Evolutionary conservation across 2,888 invertebrate species (phyloP).

Genomic region (Sphaerophoria taeniata): DNA sequence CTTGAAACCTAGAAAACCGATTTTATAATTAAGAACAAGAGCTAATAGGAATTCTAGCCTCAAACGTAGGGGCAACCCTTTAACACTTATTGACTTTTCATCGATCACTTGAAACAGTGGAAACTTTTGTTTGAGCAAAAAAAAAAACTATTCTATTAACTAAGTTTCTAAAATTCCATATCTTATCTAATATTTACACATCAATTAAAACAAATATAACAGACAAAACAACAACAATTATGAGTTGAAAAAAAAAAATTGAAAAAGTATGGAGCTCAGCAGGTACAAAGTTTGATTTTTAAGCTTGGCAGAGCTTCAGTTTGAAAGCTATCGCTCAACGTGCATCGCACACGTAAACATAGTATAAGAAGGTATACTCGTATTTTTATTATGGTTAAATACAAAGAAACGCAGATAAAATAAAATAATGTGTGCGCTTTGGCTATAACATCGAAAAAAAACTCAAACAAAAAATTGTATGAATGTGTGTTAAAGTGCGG

Average conservation of each 20-base stretch:
- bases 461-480: neutral
- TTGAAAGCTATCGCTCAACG: constrained; percentile 53
- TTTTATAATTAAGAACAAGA: no score
- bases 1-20: no score
- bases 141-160: neutral
- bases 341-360: constrained; percentile 25
- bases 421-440: constrained; percentile 27
- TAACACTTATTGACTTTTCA: neutral
- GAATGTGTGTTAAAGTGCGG: constrained; percentile 36
- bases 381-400: constrained; percentile 16
- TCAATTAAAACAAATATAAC: neutral
- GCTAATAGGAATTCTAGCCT: no score
- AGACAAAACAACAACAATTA: constrained; percentile 14
- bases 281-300: constrained; percentile 43
- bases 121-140: neutral
- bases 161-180: constrained; percentile 5
- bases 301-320: constrained; percentile 41
- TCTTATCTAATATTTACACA: constrained; percentile 6
- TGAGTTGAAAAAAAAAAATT: neutral
- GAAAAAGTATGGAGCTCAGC: constrained; percentile 38
- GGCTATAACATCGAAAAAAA: no score
- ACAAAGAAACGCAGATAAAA: constrained; percentile 12
- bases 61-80: no score
- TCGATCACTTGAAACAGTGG: neutral
- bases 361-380: neutral